Base-by-base conservation (phyloP, 2,888 invertebrate genomes). In the Drosophila austrosaltans region DNA sequence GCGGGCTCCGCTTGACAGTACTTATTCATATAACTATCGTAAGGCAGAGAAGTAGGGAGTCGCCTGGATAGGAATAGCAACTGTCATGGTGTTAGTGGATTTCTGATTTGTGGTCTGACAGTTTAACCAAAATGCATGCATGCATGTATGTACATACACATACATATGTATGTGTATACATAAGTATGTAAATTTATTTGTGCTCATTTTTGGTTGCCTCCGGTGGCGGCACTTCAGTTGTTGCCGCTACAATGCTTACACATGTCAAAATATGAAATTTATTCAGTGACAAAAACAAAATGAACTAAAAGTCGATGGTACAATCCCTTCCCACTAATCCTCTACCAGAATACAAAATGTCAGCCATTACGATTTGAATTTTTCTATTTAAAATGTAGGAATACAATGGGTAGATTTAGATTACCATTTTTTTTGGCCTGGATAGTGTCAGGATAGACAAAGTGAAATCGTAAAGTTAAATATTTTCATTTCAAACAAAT, bases 241-340 rank as follows among this genome's bases (percentile, higher is more conserved):
- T 75, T 78, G 64, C 61, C 63, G 69, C 60, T 73, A 73, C 70
- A 77, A 65, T 77, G 79, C 88, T 86, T 80, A 84, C 88, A 88
- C 89, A 89, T 88, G 87, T 88, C 87, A 89, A 88, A 89, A 88
- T 88, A 88, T 89, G 84, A 87, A 89, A 88, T 88, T 86, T 88
- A 85, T 85, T 81, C 81, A 89, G 80, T 79, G 83, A 75, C 82
- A 82, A 76, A 78, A 77, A 78, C 85, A 81, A 80, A 83, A 80
- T 80, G 84, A 78, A 78, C 83, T 74, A 87, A 78, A 65, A 75
- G 70, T 74, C 70, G n/a, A 42, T 39, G 69, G 42, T 0, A 36
- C 36, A 36, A 36, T 36, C 7, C 36, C 10, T 36, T 36, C 32
- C 32, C 32, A 6, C 32, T 6, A 4, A 1, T 8, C 36, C 2